phyloP scores from a whole-genome alignment of 2,113 vertebrate species.

The Lamprologus ornatipinnis region DNA sequence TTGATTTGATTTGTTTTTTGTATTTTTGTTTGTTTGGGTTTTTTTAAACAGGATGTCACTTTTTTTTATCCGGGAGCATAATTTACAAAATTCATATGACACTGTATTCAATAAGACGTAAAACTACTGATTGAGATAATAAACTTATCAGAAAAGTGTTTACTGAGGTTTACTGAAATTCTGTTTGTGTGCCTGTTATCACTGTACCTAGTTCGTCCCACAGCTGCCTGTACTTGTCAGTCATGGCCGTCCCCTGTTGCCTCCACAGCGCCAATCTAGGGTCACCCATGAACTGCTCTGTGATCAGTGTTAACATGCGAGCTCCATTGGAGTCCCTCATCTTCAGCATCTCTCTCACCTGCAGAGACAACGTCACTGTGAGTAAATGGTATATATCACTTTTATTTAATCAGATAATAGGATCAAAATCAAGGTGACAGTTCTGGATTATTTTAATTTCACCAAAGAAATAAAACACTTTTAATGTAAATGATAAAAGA shows the following conservation, averaged over 20 bases:
- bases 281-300: conserved; percentile 96
- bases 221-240: conserved; percentile 95
- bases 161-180: neutral
- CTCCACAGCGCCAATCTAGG: conserved; percentile 87
- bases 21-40: neutral
- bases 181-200: neutral
- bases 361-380: neutral
- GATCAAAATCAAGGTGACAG: neutral
- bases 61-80: neutral
- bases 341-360: conserved; percentile 97
- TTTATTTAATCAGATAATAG: neutral
- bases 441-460: neutral
- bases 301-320: conserved; percentile 92
- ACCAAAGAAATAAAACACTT: neutral
- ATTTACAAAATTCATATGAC: neutral
- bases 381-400: neutral
- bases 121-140: neutral
- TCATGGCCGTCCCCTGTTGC: conserved; percentile 94
- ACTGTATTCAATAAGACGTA: neutral
- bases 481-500: neutral
- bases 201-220: conserved; percentile 80
- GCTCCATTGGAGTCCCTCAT: conserved; percentile 96
- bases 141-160: neutral
- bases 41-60: neutral
- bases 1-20: neutral